Percentiles rank a stretch among this genome's conserved stretches.
Evolutionary conservation across 2,888 invertebrate genomes (phyloP).

Genomic region (Trichogramma dendrolimi): DNA sequence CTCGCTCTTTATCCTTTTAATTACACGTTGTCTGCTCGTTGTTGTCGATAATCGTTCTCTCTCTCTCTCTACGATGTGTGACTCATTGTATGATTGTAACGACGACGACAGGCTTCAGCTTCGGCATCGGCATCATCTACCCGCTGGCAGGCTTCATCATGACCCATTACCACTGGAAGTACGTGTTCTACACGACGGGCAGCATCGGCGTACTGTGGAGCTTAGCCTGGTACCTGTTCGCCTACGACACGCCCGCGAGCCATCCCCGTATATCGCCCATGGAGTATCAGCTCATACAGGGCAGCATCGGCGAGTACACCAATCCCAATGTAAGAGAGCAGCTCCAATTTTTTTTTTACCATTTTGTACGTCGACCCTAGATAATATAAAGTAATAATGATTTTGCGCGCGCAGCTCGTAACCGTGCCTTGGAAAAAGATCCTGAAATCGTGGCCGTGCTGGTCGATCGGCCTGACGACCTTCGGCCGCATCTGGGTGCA

Average conservation of each 20-base stretch:
- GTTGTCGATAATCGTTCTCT: too few relatives aligned
- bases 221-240: constrained; percentile 64
- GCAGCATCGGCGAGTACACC: constrained; percentile 53
- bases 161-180: constrained; percentile 64
- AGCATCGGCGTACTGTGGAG: constrained; percentile 64
- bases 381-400: background rate
- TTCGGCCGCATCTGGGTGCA: constrained; percentile 74
- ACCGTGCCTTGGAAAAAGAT: constrained; percentile 65
- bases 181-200: constrained; percentile 69
- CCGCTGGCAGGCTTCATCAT: constrained; percentile 68
- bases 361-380: too few relatives aligned
- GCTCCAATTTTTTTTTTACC: too few relatives aligned
- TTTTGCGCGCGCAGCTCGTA: constrained; percentile 39
- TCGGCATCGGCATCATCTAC: constrained; percentile 70
- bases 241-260: constrained; percentile 64
- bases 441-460: constrained; percentile 62
- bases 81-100: constrained; percentile 35
- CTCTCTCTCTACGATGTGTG: too few relatives aligned
- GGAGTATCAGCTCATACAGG: constrained; percentile 65
- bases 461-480: constrained; percentile 69
- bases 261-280: constrained; percentile 66
- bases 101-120: constrained; percentile 62
- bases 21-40: too few relatives aligned
- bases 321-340: too few relatives aligned
- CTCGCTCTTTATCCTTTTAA: too few relatives aligned